phyloP scores from a whole-genome alignment of 2,888 invertebrate genomes.

The Pyrrhosoma nymphula region DNA sequence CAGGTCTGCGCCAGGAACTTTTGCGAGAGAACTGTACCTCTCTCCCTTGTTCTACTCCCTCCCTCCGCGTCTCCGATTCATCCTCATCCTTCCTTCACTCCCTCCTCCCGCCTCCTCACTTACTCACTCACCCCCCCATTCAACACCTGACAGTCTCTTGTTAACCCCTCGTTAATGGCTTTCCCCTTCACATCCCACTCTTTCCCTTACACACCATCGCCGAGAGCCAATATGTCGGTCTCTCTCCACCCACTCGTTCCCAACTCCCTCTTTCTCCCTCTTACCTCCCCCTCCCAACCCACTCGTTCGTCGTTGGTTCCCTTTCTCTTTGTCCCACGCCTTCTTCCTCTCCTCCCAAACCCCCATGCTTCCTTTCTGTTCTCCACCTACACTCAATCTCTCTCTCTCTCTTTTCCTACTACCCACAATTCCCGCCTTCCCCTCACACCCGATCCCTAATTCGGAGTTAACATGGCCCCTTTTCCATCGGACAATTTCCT shows the following conservation, averaged over 20 bases:
- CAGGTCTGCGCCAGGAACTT: too few species aligned
- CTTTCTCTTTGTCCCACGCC: neutral
- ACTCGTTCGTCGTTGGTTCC: neutral
- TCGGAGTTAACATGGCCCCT: constrained; percentile 29
- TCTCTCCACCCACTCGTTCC: neutral
- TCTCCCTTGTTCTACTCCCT: neutral
- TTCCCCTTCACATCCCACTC: neutral
- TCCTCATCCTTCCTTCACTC: neutral
- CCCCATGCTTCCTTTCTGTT: too few species aligned
- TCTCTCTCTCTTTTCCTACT: neutral
- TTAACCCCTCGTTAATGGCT: constrained; percentile 66
- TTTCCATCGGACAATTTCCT: constrained; percentile 4
- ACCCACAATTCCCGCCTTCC: neutral
- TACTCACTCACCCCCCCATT: constrained; percentile 21
- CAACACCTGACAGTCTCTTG: constrained; percentile 64
- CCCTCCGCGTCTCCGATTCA: neutral
- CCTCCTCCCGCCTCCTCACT: neutral
- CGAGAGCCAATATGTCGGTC: neutral
- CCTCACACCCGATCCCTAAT: neutral
- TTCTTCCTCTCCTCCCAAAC: neutral
- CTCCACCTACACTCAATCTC: neutral
- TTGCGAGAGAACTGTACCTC: neutral
- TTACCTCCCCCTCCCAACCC: neutral
- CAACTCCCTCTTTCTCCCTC: neutral
- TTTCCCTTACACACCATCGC: constrained; percentile 19